A percentile compares a stretch with the other conserved stretches of the same genome.
Evolutionary conservation across 2,113 vertebrate species (phyloP).

Genomic region (Cisticola juncidis): DNA sequence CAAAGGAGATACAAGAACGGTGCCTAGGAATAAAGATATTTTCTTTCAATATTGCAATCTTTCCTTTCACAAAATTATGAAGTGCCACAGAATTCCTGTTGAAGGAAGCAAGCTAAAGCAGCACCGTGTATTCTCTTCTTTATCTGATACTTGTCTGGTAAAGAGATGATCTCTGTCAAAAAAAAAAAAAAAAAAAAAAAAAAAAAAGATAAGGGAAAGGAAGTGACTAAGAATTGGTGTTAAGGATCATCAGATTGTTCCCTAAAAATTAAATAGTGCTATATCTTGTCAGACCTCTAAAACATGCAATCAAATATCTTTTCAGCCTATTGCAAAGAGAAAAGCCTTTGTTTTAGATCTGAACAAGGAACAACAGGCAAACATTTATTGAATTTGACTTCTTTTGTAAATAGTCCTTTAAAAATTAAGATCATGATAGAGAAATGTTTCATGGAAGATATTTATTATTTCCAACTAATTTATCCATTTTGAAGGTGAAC

Average conservation of each 20-base stretch:
- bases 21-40: background rate
- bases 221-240: background rate
- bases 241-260: background rate
- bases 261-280: background rate
- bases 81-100: background rate
- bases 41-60: background rate
- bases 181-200: background rate
- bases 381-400: background rate
- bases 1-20: background rate
- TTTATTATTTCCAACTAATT: background rate
- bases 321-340: background rate
- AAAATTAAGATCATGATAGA: background rate
- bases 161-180: background rate
- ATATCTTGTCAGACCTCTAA: background rate
- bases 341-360: background rate
- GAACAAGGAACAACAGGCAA: background rate
- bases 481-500: background rate
- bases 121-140: background rate
- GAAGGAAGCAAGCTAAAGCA: background rate
- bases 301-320: background rate
- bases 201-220: background rate
- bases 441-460: background rate
- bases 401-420: background rate
- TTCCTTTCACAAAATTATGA: background rate
- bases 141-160: background rate